Base-by-base conservation (phyloP, 2,113 vertebrate genomes). In the Thalassoma bifasciatum region DNA sequence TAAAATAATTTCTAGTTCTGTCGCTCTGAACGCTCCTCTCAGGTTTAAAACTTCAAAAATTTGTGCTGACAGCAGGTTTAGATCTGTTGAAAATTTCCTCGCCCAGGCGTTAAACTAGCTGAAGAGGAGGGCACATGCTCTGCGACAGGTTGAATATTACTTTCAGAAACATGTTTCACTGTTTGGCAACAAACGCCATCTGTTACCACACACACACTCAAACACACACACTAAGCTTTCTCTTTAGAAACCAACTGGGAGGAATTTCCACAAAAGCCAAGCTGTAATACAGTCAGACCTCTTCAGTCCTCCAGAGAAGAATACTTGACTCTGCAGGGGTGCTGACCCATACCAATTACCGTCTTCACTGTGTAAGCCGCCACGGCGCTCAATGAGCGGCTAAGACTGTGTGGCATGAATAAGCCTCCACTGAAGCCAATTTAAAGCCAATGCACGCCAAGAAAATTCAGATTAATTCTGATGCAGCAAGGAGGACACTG, bases 281-380 rank as follows among this genome's bases (percentile, higher is more conserved):
- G 38, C 11, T 79, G 69, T 80, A 83, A 71, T 69, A 42, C 62
- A 24, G 10, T 26, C 66, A 68, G 81, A 82, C 66, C 30, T 73
- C 34, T 16, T n/a, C 66, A 72, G 81, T 84, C 70, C 30, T 73
- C 66, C 62, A 68, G 77, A 64, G 68, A 54, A 72, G 60, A 70
- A 53, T 23, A 69, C 71, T 80, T 49, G 52, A 75, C 56, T 69
- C 65, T 75, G 72, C 46, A 36, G 79, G 57, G 75, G 65, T 52
- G 50, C 74, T 59, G 59, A 79, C 67, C 75, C 42, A 16, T 37
- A 17, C 66, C 77, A 77, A 79, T 86, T 77, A 60, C 38, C 53
- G 44, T 34, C 38, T 66, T 83, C 59, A 24, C 22, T 37, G 24
- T 50, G 34, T 56, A 63, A 77, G 23, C 75, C 13, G 14, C 36